These are phyloP conservation scores for Scaptomyza reducta DNA, from an alignment of 2,888 invertebrate genomes.

Conservation along the genomic window DNA sequence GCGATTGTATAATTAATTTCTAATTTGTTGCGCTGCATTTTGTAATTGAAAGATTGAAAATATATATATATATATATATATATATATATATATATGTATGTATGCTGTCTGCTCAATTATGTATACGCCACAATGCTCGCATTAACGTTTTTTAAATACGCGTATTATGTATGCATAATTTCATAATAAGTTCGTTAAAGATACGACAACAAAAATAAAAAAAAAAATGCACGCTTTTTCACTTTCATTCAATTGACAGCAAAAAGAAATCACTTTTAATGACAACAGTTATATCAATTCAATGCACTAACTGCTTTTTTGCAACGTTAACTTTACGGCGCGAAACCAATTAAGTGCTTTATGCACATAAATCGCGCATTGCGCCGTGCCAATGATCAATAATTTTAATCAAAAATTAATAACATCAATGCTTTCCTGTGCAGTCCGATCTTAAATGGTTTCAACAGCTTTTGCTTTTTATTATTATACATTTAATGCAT, in stretches of 20 bases:
- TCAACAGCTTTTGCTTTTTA: conserved; percentile 5
- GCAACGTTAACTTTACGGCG: conserved; percentile 15
- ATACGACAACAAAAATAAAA: conserved; percentile 2
- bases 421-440: conserved; percentile 8
- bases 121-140: conserved; percentile 47
- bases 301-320: conserved; percentile 19
- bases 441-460: conserved; percentile 13
- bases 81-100: too few relatives aligned
- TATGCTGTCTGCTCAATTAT: conserved; percentile 54
- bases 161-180: conserved; percentile 38
- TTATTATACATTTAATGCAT: conserved; percentile 11
- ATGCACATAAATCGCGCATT: background rate
- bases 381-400: conserved; percentile 23
- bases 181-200: too few relatives aligned
- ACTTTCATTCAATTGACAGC: conserved; percentile 73
- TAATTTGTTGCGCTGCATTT: conserved; percentile 36
- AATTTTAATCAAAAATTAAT: conserved; percentile 19
- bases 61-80: conserved; percentile 6
- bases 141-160: conserved; percentile 40
- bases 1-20: conserved; percentile 39
- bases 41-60: conserved; percentile 39
- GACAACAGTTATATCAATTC: conserved; percentile 32
- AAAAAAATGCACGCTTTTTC: conserved; percentile 37
- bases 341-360: conserved; percentile 10
- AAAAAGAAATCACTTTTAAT: conserved; percentile 54